A percentile compares a stretch with the other conserved stretches of the same genome.
These are phyloP conservation scores for Brachypodius melanocephalos DNA, from an alignment of 2,113 vertebrate species.

Conservation along the genomic window DNA sequence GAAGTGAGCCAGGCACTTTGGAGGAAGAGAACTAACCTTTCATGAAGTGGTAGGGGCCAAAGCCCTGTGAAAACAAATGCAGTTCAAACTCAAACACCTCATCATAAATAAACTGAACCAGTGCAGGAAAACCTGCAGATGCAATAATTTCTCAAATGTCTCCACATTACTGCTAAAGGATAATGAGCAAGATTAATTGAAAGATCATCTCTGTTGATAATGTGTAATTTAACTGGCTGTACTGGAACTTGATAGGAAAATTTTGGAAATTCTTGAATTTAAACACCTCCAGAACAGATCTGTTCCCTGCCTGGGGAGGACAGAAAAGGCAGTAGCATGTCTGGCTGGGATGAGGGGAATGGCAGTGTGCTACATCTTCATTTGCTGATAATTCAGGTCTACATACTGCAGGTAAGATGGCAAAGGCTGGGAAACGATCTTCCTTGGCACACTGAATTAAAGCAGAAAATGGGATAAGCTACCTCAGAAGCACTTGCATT, in stretches of 20 bases:
- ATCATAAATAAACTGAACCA: not conserved
- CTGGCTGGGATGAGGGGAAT: not conserved
- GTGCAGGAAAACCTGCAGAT: not conserved
- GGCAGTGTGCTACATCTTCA: not conserved
- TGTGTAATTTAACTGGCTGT: not conserved
- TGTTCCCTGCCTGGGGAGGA: not conserved
- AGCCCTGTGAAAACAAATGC: not conserved
- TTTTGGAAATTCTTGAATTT: not conserved
- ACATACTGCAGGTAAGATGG: not conserved
- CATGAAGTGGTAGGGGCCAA: accelerated
- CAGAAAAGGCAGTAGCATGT: not conserved
- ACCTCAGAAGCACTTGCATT: not conserved
- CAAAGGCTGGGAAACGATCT: not conserved
- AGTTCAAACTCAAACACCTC: not conserved
- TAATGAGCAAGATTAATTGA: not conserved
- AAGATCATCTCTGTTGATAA: not conserved
- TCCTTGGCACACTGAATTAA: not conserved
- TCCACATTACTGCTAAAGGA: not conserved
- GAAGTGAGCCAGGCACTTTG: not conserved
- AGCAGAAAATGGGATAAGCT: not conserved
- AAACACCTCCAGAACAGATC: not conserved
- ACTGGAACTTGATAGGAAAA: not conserved
- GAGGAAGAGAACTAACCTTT: not conserved
- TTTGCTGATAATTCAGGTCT: not conserved
- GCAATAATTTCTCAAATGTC: not conserved